Evolutionary conservation across 64 coral and sea anemone species (phyloP), one percentile per base, ranked within the genome.

Genomic region (Actinia equina): DNA sequence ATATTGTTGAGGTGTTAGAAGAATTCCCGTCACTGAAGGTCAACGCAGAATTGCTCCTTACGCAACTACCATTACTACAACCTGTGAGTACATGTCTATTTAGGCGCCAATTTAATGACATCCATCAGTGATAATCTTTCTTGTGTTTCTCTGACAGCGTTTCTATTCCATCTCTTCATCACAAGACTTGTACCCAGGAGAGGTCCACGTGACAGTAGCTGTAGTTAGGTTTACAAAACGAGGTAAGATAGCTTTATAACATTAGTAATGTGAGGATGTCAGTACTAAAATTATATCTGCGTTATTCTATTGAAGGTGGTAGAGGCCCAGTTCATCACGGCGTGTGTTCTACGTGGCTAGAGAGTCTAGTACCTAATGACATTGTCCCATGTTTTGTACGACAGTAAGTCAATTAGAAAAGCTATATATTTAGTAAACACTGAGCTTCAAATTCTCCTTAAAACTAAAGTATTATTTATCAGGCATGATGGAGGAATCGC

Each of bases 341-440:
- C 9, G 95, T 98, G 27, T 98, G 95, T 80, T 98, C 95, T 6
- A 98, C 89, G 3, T 98, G 95, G 95, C n/a, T 98, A 61, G 87
- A 98, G 81, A 70, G 92, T 61, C 86, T 98, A 14, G 82, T 61
- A 53, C 89, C 95, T 44, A 86, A 92, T 76, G 92, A 98, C 79
- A 46, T 77, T 53, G 86, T 98, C 14, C 92, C 92, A 22, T 98
- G 95, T 77, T 98, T 93, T 79, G 89, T 98, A 5, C 85, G 95
- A 77, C 91, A 98, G 95, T 98, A 91, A 98, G 95, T 94, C 10
- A 37, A 37, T 37, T 37, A 37, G 30, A 37, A 37, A 37, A 37
- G 30, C 30, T 37, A 37, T 37, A 37, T 37, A 37, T 37, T 37
- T 37, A 37, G 30, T 37, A 37, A 37, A 37, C 30, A 37, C 30